These are phyloP conservation scores for Gallinago paraguaiae DNA, from an alignment of 2,113 vertebrate species.

Conservation along the genomic window DNA sequence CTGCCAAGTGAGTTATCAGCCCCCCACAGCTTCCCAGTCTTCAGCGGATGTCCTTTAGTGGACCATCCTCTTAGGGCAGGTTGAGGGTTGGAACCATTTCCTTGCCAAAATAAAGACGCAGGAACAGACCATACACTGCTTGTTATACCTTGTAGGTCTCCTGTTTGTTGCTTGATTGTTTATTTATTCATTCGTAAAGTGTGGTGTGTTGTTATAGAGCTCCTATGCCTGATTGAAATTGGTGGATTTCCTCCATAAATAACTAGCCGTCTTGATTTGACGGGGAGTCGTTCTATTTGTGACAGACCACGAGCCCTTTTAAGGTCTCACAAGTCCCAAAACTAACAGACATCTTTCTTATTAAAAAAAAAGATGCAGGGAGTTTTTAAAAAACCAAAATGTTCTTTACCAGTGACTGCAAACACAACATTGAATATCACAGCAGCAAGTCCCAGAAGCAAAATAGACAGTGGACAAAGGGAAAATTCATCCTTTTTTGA, in stretches of 20 bases:
- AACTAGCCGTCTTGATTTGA: neutral
- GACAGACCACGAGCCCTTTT: neutral
- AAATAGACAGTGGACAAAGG: rapidly evolving
- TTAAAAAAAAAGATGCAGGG: neutral
- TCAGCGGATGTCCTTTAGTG: neutral
- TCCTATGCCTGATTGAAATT: neutral
- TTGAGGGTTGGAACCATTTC: neutral
- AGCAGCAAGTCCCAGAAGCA: neutral
- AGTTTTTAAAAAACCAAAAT: neutral
- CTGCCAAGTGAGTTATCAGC: neutral
- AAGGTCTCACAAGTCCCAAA: neutral
- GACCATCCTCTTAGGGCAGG: neutral
- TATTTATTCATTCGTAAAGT: neutral
- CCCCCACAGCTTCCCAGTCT: neutral
- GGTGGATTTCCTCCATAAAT: neutral
- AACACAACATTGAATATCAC: neutral
- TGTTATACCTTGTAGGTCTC: neutral
- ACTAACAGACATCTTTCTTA: neutral
- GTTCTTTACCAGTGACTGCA: neutral
- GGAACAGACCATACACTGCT: neutral
- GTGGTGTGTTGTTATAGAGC: neutral
- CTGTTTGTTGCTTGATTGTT: neutral
- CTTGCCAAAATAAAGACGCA: neutral
- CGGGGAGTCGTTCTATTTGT: neutral
- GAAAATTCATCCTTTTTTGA: neutral